Percentiles rank a stretch among this genome's conserved stretches.
phyloP scores from a whole-genome alignment of 2,113 vertebrate genomes.

The Apaloderma vittatum region DNA sequence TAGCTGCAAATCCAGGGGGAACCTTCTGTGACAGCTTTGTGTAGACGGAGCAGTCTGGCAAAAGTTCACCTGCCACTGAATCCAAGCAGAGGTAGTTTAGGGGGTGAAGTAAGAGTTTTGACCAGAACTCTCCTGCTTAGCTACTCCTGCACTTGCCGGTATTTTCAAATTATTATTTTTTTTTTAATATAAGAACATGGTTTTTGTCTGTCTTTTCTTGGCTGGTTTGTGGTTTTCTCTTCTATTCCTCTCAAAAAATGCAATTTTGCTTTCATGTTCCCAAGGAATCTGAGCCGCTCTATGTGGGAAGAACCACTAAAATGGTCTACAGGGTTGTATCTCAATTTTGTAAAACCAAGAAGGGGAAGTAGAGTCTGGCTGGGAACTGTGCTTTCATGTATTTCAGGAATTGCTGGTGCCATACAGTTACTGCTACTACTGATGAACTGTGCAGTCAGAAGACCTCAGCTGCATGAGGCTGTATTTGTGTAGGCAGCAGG shows the following conservation, averaged over 20 bases:
- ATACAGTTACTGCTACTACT: not conserved
- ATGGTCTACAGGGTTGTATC: not conserved
- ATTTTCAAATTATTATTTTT: not conserved
- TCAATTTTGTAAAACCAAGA: not conserved
- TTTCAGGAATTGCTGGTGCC: not conserved
- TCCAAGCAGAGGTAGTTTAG: not conserved
- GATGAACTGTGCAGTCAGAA: not conserved
- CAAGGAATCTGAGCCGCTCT: not conserved
- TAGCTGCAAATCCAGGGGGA: not conserved
- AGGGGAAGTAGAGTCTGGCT: not conserved
- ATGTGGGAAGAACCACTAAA: not conserved
- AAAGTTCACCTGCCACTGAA: not conserved
- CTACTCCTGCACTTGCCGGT: not conserved
- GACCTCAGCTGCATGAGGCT: not conserved
- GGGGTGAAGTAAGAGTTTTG: not conserved
- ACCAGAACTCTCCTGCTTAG: not conserved
- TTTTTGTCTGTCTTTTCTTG: not conserved
- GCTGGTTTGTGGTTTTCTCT: fast-evolving
- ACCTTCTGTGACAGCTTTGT: not conserved
- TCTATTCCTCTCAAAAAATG: not conserved
- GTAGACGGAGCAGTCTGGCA: not conserved
- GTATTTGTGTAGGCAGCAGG: not conserved
- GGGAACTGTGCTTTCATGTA: not conserved
- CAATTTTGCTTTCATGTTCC: not conserved
- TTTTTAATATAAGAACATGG: not conserved